Base-by-base conservation (phyloP, 2,888 invertebrate species). In the Ferrisia virgata region DNA sequence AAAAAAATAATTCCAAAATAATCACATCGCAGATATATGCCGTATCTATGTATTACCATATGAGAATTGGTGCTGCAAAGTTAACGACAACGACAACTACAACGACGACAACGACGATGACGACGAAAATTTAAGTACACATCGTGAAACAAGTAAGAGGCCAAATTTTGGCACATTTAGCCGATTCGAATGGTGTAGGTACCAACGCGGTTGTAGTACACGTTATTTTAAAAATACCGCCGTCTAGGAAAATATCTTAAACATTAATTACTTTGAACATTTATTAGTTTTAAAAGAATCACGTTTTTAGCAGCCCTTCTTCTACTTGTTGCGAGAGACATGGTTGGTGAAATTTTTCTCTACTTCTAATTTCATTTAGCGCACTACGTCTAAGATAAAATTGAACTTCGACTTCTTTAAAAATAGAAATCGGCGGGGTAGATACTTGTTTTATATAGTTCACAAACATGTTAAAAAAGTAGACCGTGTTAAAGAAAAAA, bases 191-290 rank as follows among this genome's bases (percentile, higher is more conserved):
- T n/a, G 22, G 22, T 22, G 53, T 53, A 53, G 43, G 3, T 3
- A 3, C 72, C 36, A 36, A 25, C 64, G n/a, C n/a, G n/a, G n/a
- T n/a, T n/a, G 64, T 64, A 0, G 64, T 64, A 64, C 8, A 25
- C 58, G 36, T 36, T 36, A 36, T 36, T 76, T 76, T 36, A 76
- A 76, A 76, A 76, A n/a, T n/a, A n/a, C n/a, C 22, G 36, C 72
- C 22, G 72, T 76, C 72, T 33, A 36, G 72, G 72, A 76, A 76
- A 76, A 76, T 76, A 76, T 76, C 72, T 8, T 36, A 36, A 76
- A 76, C 72, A 76, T 76, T 76, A 76, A 76, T 76, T 76, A 76
- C 72, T 76, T 33, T 76, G 72, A 76, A 76, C 72, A 76, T 76
- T 76, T 76, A 76, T 76, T 76, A 76, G 72, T 76, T 76, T 36